Conservation (phyloP, 2,888 invertebrate genomes). For the Taenaris catops region DNA sequence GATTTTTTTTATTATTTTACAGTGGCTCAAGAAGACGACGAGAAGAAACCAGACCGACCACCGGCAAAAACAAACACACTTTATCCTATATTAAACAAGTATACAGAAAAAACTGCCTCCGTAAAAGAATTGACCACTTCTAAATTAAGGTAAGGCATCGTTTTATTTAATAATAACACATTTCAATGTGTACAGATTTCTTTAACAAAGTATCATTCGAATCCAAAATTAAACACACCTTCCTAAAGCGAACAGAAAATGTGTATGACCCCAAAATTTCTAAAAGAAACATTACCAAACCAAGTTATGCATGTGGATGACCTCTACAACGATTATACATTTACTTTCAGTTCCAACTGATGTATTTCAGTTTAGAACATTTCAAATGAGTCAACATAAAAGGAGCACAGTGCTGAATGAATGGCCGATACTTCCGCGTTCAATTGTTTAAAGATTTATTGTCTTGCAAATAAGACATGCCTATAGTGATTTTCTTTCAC, state of each 20-base stretch:
- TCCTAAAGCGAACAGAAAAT: too few species aligned
- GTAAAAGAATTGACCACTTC: constrained; percentile 67
- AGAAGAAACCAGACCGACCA: constrained; percentile 69
- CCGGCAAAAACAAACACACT: constrained; percentile 54
- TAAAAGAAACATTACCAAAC: too few species aligned
- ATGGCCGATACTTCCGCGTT: constrained; percentile 2
- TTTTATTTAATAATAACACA: too few species aligned
- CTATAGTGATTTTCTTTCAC: background rate
- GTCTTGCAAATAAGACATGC: background rate
- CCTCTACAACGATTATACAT: too few species aligned
- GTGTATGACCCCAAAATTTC: too few species aligned
- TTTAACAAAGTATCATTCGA: too few species aligned
- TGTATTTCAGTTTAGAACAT: constrained; percentile 9
- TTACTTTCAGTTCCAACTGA: too few species aligned
- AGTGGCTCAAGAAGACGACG: constrained; percentile 58
- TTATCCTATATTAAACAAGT: constrained; percentile 66
- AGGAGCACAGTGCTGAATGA: background rate
- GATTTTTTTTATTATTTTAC: too few species aligned
- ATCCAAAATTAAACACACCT: too few species aligned
- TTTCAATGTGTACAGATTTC: too few species aligned
- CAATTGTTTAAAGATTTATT: background rate
- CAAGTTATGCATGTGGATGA: too few species aligned
- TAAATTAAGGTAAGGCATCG: constrained; percentile 64
- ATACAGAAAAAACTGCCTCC: constrained; percentile 66
- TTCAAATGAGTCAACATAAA: constrained; percentile 1